phyloP scores from a whole-genome alignment of 2,888 invertebrate species.

The Sympetrum striolatum region DNA sequence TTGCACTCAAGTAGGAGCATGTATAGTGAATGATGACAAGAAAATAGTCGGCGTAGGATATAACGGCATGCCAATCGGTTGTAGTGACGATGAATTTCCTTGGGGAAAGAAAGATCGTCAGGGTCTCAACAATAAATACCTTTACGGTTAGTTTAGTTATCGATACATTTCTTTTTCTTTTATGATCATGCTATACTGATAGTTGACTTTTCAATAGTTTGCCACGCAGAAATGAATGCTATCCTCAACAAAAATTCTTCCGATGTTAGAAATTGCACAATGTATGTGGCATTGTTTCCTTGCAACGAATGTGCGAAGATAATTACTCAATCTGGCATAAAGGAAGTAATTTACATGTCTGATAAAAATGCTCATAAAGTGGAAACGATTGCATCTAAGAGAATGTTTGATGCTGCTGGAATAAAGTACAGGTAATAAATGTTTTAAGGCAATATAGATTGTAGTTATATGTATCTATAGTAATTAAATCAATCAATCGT shows the following conservation, averaged over 20 bases:
- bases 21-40: slow-evolving; percentile 86
- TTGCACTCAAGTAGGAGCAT: slow-evolving; percentile 90
- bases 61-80: slow-evolving; percentile 95
- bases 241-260: slow-evolving; percentile 87
- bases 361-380: slow-evolving; percentile 79
- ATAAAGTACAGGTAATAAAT: slow-evolving; percentile 68
- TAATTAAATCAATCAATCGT: too few species aligned
- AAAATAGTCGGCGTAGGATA: slow-evolving; percentile 94
- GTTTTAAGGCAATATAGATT: background rate
- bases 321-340: slow-evolving; percentile 92
- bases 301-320: slow-evolving; percentile 98
- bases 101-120: slow-evolving; percentile 77
- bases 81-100: slow-evolving; percentile 86
- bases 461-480: background rate
- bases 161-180: background rate
- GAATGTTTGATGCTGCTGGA: slow-evolving; percentile 81
- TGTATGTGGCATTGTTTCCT: slow-evolving; percentile 92
- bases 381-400: slow-evolving; percentile 76
- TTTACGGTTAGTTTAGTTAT: slow-evolving; percentile 73
- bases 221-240: slow-evolving; percentile 98
- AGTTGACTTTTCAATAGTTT: slow-evolving; percentile 68
- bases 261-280: slow-evolving; percentile 77
- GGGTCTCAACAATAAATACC: slow-evolving; percentile 76
- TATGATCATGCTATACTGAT: slow-evolving; percentile 2
- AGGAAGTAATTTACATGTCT: slow-evolving; percentile 77